Base-by-base conservation (phyloP, 2,888 invertebrate species). In the Lomographa bimaculata region DNA sequence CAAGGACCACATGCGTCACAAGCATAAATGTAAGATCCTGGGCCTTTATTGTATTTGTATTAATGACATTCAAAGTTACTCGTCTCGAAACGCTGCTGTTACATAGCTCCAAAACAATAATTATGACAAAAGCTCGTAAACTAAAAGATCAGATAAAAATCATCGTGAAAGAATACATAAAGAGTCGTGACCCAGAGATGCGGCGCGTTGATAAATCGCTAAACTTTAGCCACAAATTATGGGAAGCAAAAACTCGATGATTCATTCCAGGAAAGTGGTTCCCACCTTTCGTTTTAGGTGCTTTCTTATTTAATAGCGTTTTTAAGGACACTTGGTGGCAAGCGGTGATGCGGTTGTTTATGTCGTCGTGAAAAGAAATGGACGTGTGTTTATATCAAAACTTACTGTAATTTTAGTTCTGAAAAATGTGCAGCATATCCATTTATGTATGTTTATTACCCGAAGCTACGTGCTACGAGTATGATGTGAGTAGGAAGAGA, bases 211-310 rank as follows among this genome's bases (percentile, higher is more conserved):
- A 54, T 54, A 48, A 48, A 54, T 54, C 44, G 46, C 29, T 24
- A 48, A 54, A 54, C 46, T 54, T 54, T 43, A 30, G 46, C 28
- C 46, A 20, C 50, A 50, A 54, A 54, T 54, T 50, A 50, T 44
- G 7, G 12, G 41, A 27, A 30, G 32, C 29, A 44, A 26, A 44
- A 38, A 35, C 37, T 48, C 50, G 50, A 54, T 50, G 53, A 53
- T 45, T 53, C 50, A 50, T 44, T 37, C 30, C 36, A 12, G 12
- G 19, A 18, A 34, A 38, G 23, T 12, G 21, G 18, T 20, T 20
- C 8, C 24, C 9, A 29, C 23, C 33, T 38, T 33, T 26, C 33
- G 29, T 32, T 35, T 41, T 25, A 27, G 32, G 27, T 33, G 29
- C 20, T 25, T 29, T 21, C 23, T 43, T 37, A 37, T 43, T 36